Base-by-base conservation (phyloP, 1,140 invertebrate species). In the Drosophila littoralis region DNA sequence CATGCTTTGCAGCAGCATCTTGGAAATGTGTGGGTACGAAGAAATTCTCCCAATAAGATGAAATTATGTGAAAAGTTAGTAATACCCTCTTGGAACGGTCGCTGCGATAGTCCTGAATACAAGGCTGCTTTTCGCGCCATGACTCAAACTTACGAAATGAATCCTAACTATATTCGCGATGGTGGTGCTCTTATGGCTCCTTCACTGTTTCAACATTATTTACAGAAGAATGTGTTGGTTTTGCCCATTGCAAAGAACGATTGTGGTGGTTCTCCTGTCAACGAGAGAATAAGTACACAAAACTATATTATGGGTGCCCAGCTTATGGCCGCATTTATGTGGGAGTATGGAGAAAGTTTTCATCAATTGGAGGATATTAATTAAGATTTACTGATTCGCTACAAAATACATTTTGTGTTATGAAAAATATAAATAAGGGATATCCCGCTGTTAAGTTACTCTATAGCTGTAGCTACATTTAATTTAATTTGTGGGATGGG, bases 281-380 rank as follows among this genome's bases (percentile, higher is more conserved):
- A 46, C 9, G 45, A 46, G 28, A 7, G 45, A 46, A 46, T 46
- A 15, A 46, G 45, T 13, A 9, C 10, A 3, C 45, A 17, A 4
- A 46, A 46, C 7, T 46, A 46, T 46, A 22, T 46, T 15, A 46
- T 46, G 45, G 45, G 45, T 28, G 22, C 45, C 0, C 45, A 46
- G 17, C 45, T 46, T 10, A 28, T 46, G 7, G 22, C 45, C 7
- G 45, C 45, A 10, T 46, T 46, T 28, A 46, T 46, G 15, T 46
- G 45, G 15, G 45, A 46, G 28, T 46, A 46, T 46, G 45, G 8
- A 36, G 35, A 36, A 36, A 7, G 10, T 36, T 36, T 36, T 10
- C 17, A 17, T 17, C 17, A 17, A 17, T 1, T 17, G 17, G 17
- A 17, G 17, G 17, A 17, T 17, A 17, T 17, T 17, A 17, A 17